These are phyloP conservation scores for Papilio polytes DNA, from an alignment of 1,140 invertebrate species.

Conservation along the genomic window DNA sequence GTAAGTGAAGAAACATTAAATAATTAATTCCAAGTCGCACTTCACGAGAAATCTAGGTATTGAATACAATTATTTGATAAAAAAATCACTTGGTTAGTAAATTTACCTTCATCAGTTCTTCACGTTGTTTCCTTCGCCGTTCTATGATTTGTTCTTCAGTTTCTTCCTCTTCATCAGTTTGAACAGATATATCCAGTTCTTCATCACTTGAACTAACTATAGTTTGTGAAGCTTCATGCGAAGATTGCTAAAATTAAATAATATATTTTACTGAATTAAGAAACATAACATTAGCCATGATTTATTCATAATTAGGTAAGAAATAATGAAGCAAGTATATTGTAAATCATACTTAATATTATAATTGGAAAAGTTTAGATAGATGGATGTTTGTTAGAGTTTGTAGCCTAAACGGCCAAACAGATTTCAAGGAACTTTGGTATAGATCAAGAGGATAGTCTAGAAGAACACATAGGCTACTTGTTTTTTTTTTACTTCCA, in stretches of 20 bases:
- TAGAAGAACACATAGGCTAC: no score
- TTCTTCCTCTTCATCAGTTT: constrained; percentile 95
- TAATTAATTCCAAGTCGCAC: no score
- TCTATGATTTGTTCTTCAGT: constrained; percentile 98
- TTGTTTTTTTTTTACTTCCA: no score
- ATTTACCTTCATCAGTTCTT: constrained; percentile 93
- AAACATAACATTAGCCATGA: constrained; percentile 49
- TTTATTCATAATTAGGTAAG: background rate
- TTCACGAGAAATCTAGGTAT: background rate
- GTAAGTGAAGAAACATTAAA: no score
- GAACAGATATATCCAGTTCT: constrained; percentile 89
- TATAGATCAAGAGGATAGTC: no score
- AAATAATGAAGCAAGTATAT: background rate
- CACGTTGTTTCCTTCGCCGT: constrained; percentile 93
- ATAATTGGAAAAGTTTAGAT: no score
- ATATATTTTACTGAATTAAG: constrained; percentile 11
- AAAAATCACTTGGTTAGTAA: background rate
- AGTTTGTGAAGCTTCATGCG: constrained; percentile 90
- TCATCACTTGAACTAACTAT: constrained; percentile 85
- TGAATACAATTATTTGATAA: background rate
- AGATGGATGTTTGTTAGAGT: no score
- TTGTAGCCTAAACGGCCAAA: no score
- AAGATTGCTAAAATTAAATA: constrained; percentile 86
- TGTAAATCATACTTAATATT: background rate
- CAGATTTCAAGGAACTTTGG: no score